Evolutionary conservation across 2,113 vertebrate genomes (phyloP), one percentile per base, ranked within the genome.

Genomic region (zebrafish (Danio rerio)): DNA sequence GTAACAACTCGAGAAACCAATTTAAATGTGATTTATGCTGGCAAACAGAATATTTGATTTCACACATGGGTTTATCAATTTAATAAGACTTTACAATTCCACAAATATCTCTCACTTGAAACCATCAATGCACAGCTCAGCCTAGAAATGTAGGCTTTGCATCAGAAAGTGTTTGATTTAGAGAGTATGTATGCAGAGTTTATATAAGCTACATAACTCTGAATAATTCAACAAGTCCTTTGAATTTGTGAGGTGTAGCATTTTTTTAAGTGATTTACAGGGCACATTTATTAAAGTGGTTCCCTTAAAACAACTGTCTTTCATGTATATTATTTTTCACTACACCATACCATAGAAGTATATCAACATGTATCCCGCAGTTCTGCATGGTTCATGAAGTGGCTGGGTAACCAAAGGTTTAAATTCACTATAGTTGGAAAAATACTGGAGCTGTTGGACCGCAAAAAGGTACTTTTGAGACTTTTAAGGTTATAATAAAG

Each of bases 11-110:
- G 20, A 78, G 47, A 43, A 55, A 43, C 56, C 31, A 61, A 42
- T 73, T 52, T 45, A 83, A 52, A 58, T 12, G 50, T 20, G 18
- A 7, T 21, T 71, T 83, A 40, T 78, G 21, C 66, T 42, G 11
- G 40, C 43, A 68, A 53, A 21, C 31, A n/a, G 20, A 71, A 40
- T 63, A 49, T 70, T 69, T 70, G n/a, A 70, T 80, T 77, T 71
- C 56, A 78, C 49, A 40, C 72, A 81, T 31, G 31, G 9, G 2
- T 45, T 62, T 31, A n/a, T 16, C 42, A 43, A 50, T 47, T 68
- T 76, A 15, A 49, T 45, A 31, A 58, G 59, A 56, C 52, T 74
- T 55, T n/a, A 43, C 52, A 56, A 42, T 8, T 45, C 40, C 12
- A 58, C 53, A 74, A 58, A 74, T 53, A 74, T 56, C 53, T 74